A percentile compares a stretch with the other conserved stretches of the same genome.
Evolutionary conservation across 1,140 invertebrate genomes (phyloP).

Genomic region (Listronotus bonariensis): DNA sequence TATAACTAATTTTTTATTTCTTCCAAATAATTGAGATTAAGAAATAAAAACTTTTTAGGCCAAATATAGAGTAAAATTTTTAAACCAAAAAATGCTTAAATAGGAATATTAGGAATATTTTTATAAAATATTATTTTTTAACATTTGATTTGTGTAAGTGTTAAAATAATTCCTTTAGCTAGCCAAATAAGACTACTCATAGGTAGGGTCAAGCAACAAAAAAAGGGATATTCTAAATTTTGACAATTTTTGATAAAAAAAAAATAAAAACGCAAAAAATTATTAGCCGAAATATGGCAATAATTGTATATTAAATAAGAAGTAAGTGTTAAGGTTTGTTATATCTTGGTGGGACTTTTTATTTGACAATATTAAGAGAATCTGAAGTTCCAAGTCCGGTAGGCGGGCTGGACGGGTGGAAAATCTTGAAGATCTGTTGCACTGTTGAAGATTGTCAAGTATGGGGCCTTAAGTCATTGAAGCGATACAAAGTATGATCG

Average conservation of each 20-base stretch:
- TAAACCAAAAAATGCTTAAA: background rate
- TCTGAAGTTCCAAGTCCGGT: no score
- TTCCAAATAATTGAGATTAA: background rate
- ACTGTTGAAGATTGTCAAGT: no score
- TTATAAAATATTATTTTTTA: conserved; percentile 10
- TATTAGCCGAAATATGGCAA: conserved; percentile 3
- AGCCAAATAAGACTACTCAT: conserved; percentile 1
- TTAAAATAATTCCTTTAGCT: conserved; percentile 1
- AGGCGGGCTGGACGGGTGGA: no score
- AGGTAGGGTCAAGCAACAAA: conserved; percentile 10
- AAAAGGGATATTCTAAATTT: conserved; percentile 16
- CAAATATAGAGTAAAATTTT: background rate
- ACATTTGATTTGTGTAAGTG: background rate
- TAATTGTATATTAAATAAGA: background rate
- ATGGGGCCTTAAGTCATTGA: no score
- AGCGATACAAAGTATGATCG: no score
- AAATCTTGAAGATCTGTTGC: no score
- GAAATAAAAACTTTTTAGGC: background rate
- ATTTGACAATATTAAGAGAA: no score
- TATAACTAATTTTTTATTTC: no score
- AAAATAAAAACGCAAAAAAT: conserved; percentile 4
- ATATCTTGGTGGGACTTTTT: no score
- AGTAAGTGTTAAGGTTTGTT: no score
- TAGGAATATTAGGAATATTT: conserved; percentile 4
- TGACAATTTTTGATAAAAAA: conserved; percentile 12